A percentile compares a stretch with the other conserved stretches of the same genome.
Conservation (phyloP, 2,113 vertebrate species). For the Ictalurus punctatus region DNA sequence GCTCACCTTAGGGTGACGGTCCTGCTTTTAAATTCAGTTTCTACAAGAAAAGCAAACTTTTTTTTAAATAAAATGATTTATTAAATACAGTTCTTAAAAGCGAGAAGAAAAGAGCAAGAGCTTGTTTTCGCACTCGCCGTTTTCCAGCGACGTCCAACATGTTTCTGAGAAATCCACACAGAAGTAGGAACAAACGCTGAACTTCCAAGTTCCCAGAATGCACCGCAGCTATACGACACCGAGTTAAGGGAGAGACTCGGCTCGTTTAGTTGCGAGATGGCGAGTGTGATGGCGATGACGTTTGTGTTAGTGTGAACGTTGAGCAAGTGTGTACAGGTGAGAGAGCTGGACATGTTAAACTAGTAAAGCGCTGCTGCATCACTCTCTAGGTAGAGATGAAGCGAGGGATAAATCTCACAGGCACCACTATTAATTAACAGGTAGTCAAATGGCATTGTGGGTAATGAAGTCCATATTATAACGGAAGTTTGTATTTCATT, state of each 20-base stretch:
- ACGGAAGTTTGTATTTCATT: background rate
- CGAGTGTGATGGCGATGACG: background rate
- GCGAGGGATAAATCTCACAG: background rate
- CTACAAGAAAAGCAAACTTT: no score
- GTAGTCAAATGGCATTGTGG: background rate
- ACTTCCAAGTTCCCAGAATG: background rate
- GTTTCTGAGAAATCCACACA: background rate
- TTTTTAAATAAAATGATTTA: no score
- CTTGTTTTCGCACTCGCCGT: background rate
- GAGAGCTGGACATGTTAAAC: background rate
- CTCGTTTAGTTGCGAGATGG: background rate
- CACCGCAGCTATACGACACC: background rate
- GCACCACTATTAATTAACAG: background rate
- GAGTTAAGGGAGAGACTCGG: background rate
- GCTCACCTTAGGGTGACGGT: background rate
- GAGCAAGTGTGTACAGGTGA: background rate
- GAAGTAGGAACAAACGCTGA: background rate
- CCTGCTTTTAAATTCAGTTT: background rate
- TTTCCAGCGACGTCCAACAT: background rate
- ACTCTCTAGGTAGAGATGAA: background rate
- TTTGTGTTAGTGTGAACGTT: no score
- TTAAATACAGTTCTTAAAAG: background rate
- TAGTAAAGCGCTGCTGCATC: background rate
- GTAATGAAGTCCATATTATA: background rate
- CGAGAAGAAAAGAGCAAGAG: background rate